phyloP scores from a whole-genome alignment of 30 jellyfish, hydroid and myxozoan species.

The Catostylus mosaicus region DNA sequence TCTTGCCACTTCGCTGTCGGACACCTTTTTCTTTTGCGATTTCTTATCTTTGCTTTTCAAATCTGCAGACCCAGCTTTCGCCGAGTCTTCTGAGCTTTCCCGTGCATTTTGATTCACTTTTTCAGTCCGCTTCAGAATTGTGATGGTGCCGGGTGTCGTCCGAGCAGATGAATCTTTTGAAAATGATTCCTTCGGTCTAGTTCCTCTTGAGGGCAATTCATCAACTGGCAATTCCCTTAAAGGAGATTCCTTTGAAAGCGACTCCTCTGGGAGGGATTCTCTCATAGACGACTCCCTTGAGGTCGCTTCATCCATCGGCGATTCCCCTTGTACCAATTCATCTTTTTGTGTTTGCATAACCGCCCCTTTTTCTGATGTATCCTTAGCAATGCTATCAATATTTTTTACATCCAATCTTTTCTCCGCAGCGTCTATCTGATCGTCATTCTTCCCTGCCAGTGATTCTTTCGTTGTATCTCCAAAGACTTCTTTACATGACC shows the following conservation, averaged over 20 bases:
- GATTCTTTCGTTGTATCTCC: neutral
- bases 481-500: neutral
- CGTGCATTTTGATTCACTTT: neutral
- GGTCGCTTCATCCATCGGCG: neutral
- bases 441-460: neutral
- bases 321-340: too few relatives aligned
- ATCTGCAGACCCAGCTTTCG: neutral
- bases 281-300: neutral
- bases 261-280: constrained; percentile 1
- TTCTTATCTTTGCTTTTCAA: neutral
- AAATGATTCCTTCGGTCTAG: neutral
- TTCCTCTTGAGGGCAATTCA: neutral
- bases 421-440: neutral
- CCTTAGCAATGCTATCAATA: neutral
- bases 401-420: neutral
- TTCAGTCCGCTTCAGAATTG: constrained; percentile 37
- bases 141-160: constrained; percentile 14
- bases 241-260: too few relatives aligned
- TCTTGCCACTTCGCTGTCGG: constrained; percentile 10
- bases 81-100: constrained; percentile 15
- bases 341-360: neutral
- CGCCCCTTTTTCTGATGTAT: neutral
- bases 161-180: neutral
- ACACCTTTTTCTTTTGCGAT: neutral
- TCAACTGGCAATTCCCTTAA: neutral